Evolutionary conservation across 2,888 invertebrate species (phyloP).

Genomic region (Drosophila nigricruria): DNA sequence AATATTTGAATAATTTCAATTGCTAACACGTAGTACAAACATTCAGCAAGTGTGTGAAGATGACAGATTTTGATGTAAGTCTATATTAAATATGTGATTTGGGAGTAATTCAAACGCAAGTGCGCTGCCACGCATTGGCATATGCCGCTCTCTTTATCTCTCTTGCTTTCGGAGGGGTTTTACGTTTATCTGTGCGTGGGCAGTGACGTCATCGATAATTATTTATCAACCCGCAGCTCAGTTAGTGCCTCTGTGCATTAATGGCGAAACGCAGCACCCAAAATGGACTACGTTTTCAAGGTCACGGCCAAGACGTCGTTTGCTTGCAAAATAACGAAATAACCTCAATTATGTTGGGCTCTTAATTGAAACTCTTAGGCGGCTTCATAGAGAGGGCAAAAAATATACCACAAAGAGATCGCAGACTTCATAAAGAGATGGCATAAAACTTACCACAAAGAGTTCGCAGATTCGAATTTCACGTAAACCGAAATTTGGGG

Average conservation of each 20-base stretch:
- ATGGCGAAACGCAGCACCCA: slow-evolving; percentile 13
- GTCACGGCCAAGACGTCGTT: slow-evolving; percentile 33
- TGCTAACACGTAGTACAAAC: slow-evolving; percentile 34
- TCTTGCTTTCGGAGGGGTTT: no score
- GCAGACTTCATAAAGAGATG: slow-evolving; percentile 6
- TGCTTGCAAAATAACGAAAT: slow-evolving; percentile 8
- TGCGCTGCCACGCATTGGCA: slow-evolving; percentile 11
- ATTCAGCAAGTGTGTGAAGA: slow-evolving; percentile 39
- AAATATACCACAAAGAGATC: slow-evolving; percentile 15
- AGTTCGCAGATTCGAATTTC: slow-evolving; percentile 3
- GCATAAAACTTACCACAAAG: slow-evolving; percentile 13
- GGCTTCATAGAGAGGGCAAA: slow-evolving; percentile 27
- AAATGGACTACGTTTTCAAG: slow-evolving; percentile 36
- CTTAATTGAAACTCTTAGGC: slow-evolving; percentile 8
- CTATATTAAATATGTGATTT: slow-evolving; percentile 1
- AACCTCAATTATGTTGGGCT: slow-evolving; percentile 36
- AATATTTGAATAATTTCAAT: slow-evolving; percentile 52
- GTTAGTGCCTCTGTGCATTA: slow-evolving; percentile 11
- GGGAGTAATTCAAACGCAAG: neutral
- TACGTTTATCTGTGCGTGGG: slow-evolving; percentile 38
- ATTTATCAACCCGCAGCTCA: slow-evolving; percentile 4
- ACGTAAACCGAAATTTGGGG: neutral
- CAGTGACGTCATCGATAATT: slow-evolving; percentile 61
- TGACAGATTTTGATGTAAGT: slow-evolving; percentile 78
- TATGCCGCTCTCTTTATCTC: slow-evolving; percentile 1